Percentiles rank a stretch among this genome's conserved stretches.
Evolutionary conservation across 1,140 invertebrate genomes (phyloP).

Genomic region (Tyrophagus putrescentiae): DNA sequence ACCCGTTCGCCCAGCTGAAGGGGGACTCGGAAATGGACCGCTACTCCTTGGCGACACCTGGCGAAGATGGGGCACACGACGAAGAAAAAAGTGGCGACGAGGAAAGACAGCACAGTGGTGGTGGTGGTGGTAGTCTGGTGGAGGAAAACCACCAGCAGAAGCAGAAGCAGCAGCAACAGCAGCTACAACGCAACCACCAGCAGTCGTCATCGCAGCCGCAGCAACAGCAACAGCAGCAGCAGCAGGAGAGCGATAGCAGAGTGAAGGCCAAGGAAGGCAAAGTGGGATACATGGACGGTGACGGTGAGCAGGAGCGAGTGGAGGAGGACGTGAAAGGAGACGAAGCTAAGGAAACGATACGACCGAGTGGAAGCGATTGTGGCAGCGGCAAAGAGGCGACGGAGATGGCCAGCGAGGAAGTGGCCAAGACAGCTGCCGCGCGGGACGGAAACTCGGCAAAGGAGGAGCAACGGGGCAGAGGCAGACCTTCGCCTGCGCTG

Average conservation of each 20-base stretch:
- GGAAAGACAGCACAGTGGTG: not conserved
- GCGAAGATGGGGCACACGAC: not conserved
- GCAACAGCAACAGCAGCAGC: too few species aligned
- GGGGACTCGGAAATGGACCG: not conserved
- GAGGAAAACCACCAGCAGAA: not conserved
- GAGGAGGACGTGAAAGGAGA: constrained; percentile 4
- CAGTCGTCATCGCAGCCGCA: too few species aligned
- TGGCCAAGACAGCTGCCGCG: not conserved
- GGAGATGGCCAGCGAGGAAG: not conserved
- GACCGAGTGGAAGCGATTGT: not conserved
- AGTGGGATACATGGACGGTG: too few species aligned
- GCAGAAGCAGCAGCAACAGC: too few species aligned
- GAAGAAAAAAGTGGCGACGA: too few species aligned
- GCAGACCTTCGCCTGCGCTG: not conserved
- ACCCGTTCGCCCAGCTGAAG: constrained; percentile 35
- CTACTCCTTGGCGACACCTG: constrained; percentile 1
- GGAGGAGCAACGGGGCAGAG: not conserved
- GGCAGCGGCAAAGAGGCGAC: not conserved
- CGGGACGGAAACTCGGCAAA: constrained; percentile 4
- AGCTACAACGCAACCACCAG: too few species aligned
- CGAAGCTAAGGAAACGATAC: not conserved
- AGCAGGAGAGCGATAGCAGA: too few species aligned
- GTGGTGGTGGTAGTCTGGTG: not conserved
- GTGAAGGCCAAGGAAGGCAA: too few species aligned
- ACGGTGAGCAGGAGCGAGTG: too few species aligned